Evolutionary conservation across 2,797 vertebrate genomes (phyloP).

Genomic region (Halcyon smyrnensis): DNA sequence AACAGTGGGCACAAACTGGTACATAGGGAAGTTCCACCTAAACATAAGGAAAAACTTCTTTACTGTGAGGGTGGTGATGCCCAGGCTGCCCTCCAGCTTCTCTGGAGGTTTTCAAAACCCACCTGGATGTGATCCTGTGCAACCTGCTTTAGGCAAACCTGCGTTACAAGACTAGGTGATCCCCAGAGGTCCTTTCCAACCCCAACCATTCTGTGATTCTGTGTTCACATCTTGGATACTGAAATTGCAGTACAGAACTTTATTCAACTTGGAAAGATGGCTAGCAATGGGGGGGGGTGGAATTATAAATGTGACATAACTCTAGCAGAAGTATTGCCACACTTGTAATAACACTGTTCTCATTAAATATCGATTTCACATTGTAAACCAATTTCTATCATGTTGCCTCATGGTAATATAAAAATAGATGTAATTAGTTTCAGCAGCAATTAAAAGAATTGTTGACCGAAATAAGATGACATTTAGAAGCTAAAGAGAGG

Average conservation of each 20-base stretch:
- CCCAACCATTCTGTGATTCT: not conserved
- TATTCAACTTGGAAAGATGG: not conserved
- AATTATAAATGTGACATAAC: not conserved
- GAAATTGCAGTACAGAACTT: not conserved
- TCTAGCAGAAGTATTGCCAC: not conserved
- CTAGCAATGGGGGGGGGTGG: not conserved
- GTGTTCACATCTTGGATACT: not conserved
- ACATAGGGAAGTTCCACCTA: not conserved
- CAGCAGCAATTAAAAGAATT: constrained; percentile 24
- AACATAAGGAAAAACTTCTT: not conserved
- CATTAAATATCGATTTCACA: constrained; percentile 32
- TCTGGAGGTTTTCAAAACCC: not conserved
- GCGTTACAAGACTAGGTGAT: not conserved
- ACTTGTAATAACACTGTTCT: not conserved
- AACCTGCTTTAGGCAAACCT: not conserved
- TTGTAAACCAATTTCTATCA: constrained; percentile 25
- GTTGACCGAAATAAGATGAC: not conserved
- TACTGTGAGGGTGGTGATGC: not conserved
- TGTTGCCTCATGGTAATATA: not conserved
- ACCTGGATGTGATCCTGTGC: not conserved
- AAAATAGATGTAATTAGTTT: constrained; percentile 36
- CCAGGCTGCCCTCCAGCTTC: not conserved
- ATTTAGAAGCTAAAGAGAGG: not conserved
- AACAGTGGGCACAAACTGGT: not conserved
- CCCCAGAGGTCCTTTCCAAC: not conserved